Evolutionary conservation across 2,797 vertebrate genomes (phyloP).

Genomic region (Hydrophis major): DNA sequence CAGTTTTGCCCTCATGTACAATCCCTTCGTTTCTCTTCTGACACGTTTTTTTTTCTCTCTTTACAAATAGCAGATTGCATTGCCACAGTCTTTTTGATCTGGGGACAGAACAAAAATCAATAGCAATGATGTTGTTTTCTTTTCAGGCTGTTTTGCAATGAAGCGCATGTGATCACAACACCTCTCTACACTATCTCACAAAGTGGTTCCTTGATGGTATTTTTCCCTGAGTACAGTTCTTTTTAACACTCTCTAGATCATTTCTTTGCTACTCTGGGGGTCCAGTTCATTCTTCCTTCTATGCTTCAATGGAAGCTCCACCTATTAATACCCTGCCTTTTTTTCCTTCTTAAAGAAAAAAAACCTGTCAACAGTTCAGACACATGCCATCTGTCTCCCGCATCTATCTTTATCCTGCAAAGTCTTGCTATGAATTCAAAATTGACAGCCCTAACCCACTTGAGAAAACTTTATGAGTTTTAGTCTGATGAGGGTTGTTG

Average conservation of each 20-base stretch:
- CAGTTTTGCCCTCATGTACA: slow-evolving; percentile 50
- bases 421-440: slow-evolving; percentile 23
- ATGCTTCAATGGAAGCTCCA: neutral
- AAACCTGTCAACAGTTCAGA: slow-evolving; percentile 29
- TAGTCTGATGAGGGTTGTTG: neutral
- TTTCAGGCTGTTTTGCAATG: slow-evolving; percentile 25
- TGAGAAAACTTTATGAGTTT: neutral
- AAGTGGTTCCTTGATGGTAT: neutral
- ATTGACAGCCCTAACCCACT: slow-evolving; percentile 24
- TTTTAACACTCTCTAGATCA: neutral
- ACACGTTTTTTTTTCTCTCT: slow-evolving; percentile 39
- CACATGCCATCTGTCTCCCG: slow-evolving; percentile 50
- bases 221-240: slow-evolving; percentile 19
- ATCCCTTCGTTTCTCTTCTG: slow-evolving; percentile 46
- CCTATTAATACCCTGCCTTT: neutral
- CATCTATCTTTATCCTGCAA: slow-evolving; percentile 53
- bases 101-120: slow-evolving; percentile 59
- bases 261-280: neutral
- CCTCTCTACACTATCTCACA: slow-evolving; percentile 32
- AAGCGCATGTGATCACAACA: neutral
- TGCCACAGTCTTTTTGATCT: slow-evolving; percentile 52
- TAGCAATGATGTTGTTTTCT: slow-evolving; percentile 30
- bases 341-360: slow-evolving; percentile 18
- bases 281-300: slow-evolving; percentile 6
- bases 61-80: slow-evolving; percentile 62